These are phyloP conservation scores for Kuschelorhynchus macadamiae DNA, from an alignment of 2,888 invertebrate species.

Conservation along the genomic window DNA sequence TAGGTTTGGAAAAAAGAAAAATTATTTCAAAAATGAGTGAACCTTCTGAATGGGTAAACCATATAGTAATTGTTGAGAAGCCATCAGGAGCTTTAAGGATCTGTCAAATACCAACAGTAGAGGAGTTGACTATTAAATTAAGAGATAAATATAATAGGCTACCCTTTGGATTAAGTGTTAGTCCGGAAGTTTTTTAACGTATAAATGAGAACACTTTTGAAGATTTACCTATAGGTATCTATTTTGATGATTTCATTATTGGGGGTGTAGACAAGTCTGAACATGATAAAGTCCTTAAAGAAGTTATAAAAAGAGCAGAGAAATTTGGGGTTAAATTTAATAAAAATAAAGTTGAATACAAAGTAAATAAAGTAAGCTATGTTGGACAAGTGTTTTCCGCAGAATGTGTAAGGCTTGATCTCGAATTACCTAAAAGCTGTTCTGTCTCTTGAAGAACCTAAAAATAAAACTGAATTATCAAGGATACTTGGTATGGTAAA, in stretches of 20 bases:
- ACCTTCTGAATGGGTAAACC: constrained; percentile 2
- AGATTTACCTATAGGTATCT: constrained; percentile 53
- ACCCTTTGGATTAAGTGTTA: constrained; percentile 37
- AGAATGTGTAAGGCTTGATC: background rate
- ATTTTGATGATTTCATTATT: constrained; percentile 57
- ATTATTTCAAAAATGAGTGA: constrained; percentile 22
- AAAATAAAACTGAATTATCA: too few relatives aligned
- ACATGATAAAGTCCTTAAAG: constrained; percentile 40
- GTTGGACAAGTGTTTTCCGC: background rate
- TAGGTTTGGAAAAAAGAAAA: constrained; percentile 20
- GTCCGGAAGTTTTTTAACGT: constrained; percentile 53
- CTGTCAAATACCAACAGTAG: constrained; percentile 51
- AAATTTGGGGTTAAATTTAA: background rate
- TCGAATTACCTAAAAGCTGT: background rate
- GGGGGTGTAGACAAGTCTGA: constrained; percentile 47
- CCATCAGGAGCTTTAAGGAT: constrained; percentile 30
- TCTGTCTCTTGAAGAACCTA: too few relatives aligned
- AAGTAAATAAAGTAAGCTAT: constrained; percentile 1
- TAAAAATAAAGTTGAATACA: constrained; percentile 6
- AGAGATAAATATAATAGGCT: constrained; percentile 49
- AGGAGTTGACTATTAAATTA: constrained; percentile 52
- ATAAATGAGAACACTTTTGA: constrained; percentile 29
- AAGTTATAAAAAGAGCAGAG: too few relatives aligned
- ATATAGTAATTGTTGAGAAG: constrained; percentile 48
- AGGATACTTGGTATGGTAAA: too few relatives aligned